These are phyloP conservation scores for Acridotheres tristis DNA, from an alignment of 2,797 vertebrate genomes.

Conservation along the genomic window DNA sequence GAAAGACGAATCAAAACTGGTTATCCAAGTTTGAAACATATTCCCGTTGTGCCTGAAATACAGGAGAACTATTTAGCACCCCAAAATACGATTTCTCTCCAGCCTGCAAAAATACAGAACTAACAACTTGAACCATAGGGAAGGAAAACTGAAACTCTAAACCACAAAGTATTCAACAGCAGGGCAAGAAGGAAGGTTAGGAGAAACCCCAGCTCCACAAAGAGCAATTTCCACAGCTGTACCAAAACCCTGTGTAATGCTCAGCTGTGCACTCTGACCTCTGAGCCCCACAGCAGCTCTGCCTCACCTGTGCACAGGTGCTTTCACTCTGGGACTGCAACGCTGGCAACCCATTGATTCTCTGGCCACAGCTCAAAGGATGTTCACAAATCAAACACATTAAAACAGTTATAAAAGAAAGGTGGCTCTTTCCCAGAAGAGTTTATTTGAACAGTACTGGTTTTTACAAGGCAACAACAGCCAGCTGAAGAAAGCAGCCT, in stretches of 20 bases:
- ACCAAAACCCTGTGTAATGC: accelerated
- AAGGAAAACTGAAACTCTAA: not conserved
- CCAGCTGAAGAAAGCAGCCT: constrained; percentile 42
- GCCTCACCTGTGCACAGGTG: not conserved
- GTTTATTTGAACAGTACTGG: not conserved
- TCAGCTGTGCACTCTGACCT: not conserved
- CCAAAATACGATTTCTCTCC: not conserved
- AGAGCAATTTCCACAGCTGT: not conserved
- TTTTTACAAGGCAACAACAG: constrained; percentile 11
- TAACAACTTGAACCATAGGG: not conserved
- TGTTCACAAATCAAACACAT: constrained; percentile 1
- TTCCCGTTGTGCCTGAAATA: not conserved
- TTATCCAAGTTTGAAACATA: not conserved
- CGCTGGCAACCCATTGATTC: not conserved
- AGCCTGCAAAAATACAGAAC: not conserved
- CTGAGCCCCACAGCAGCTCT: not conserved
- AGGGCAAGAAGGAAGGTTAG: not conserved
- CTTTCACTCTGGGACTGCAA: not conserved
- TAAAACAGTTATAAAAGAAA: constrained; percentile 15
- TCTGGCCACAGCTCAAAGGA: not conserved
- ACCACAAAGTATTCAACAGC: not conserved
- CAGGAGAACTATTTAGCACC: not conserved
- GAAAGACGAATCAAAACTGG: not conserved
- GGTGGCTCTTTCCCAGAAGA: not conserved
- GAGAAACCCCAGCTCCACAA: not conserved